Evolutionary conservation across 2,888 invertebrate genomes (phyloP).

Genomic region (Serripes groenlandicus): DNA sequence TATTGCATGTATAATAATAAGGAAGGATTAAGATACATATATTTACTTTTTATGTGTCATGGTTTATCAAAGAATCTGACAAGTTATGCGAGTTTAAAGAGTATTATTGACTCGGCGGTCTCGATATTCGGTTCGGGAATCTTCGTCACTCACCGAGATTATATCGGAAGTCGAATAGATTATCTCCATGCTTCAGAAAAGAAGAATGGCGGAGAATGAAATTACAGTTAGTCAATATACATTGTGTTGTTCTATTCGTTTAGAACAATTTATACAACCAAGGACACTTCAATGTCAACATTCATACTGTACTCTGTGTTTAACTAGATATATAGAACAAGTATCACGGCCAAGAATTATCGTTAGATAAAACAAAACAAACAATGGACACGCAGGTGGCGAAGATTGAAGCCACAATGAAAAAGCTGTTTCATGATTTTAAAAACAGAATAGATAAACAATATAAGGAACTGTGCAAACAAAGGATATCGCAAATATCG

Average conservation of each 20-base stretch:
- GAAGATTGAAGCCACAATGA: neutral
- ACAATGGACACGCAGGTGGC: neutral
- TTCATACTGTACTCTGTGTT: neutral
- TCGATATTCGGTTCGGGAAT: no score
- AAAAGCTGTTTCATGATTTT: neutral
- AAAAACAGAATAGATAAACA: neutral
- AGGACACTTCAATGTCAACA: neutral
- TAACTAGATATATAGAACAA: neutral
- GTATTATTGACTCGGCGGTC: no score
- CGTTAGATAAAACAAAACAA: neutral
- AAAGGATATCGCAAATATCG: neutral
- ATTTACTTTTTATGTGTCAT: no score
- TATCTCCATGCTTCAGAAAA: no score
- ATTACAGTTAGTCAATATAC: no score
- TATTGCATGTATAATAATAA: no score
- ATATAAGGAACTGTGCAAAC: neutral
- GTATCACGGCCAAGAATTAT: neutral
- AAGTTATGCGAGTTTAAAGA: no score
- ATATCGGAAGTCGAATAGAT: no score
- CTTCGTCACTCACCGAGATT: no score
- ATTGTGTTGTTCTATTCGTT: neutral
- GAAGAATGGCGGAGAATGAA: no score
- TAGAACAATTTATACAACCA: neutral
- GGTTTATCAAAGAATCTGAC: no score
- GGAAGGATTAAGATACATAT: no score